phyloP scores from a whole-genome alignment of 2,888 invertebrate genomes.

The Tridacna gigas region DNA sequence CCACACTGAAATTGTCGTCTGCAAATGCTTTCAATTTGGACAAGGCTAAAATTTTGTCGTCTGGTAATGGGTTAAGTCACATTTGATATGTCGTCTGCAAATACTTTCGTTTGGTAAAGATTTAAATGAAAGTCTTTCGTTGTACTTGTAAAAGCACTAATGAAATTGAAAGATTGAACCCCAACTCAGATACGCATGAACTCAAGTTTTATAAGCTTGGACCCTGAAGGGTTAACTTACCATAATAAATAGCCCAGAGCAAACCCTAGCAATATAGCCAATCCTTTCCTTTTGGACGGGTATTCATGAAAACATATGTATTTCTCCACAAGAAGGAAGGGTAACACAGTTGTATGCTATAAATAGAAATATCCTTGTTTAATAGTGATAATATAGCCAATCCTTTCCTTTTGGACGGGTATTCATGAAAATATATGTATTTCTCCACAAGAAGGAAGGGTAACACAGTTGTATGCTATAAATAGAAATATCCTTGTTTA shows the following conservation, averaged over 20 bases:
- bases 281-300: slow-evolving; percentile 89
- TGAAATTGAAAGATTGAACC: no score
- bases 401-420: slow-evolving; percentile 90
- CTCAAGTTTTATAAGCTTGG: no score
- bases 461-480: slow-evolving; percentile 92
- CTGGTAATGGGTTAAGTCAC: no score
- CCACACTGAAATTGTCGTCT: no score
- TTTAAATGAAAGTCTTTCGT: no score
- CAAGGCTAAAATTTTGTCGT: no score
- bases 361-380: slow-evolving; percentile 44
- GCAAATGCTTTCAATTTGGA: no score
- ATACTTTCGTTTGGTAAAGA: no score
- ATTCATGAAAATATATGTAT: slow-evolving; percentile 90
- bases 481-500: slow-evolving; percentile 22
- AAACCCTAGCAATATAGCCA: slow-evolving; percentile 85
- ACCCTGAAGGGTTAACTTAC: slow-evolving; percentile 85
- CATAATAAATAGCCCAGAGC: slow-evolving; percentile 91
- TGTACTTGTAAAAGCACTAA: no score
- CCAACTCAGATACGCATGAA: no score
- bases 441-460: slow-evolving; percentile 92
- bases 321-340: slow-evolving; percentile 92
- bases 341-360: slow-evolving; percentile 92
- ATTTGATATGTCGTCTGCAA: no score
- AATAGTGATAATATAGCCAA: no score
- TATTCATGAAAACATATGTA: slow-evolving; percentile 91